Evolutionary conservation across 2,113 vertebrate species (phyloP), one percentile per base, ranked within the genome.

Genomic region (Phylloscopus whistleri): DNA sequence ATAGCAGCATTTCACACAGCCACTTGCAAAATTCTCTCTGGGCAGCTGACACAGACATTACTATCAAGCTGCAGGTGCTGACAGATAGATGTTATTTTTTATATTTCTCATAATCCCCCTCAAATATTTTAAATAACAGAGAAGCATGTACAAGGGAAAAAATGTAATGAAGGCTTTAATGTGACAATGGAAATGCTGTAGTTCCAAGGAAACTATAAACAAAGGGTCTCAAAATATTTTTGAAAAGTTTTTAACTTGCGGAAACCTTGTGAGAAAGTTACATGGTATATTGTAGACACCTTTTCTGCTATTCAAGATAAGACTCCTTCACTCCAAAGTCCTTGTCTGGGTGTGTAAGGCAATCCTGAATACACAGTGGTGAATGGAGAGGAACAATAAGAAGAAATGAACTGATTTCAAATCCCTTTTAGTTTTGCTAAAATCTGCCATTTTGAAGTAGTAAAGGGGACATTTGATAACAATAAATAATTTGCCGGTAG

Each of bases 81-180:
- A 33, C 2, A 53, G 62, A 31, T 14, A 30, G 10, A 5, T n/a
- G 8, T 16, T 70, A 9, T 44, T 73, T 44, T 48, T 20, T 5
- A 1, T 19, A 64, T 33, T 20, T 30, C 11, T 75, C 26, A 46
- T 26, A 66, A 44, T 13, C 9, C 2, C 3, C 4, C 8, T 17
- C 8, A 10, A 4, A 0, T 14, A 48, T 37, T 64, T 80, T 35
- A 49, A 78, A 53, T 37, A 48, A 37, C 17, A 63, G 16, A 33
- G 49, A 30, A n/a, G 16, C 30, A 27, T 14, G 3, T 15, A 30
- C 1, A 7, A 16, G 17, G 6, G 0, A 3, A 8, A 16, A 21
- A 43, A 51, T 13, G 7, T 44, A 52, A 8, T 11, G 5, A 63
- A 64, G 10, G 7, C 2, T 73, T 80, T 55, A 55, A n/a, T n/a